These are phyloP conservation scores for Octopus sinensis DNA, from an alignment of 1,140 invertebrate genomes.

Conservation along the genomic window DNA sequence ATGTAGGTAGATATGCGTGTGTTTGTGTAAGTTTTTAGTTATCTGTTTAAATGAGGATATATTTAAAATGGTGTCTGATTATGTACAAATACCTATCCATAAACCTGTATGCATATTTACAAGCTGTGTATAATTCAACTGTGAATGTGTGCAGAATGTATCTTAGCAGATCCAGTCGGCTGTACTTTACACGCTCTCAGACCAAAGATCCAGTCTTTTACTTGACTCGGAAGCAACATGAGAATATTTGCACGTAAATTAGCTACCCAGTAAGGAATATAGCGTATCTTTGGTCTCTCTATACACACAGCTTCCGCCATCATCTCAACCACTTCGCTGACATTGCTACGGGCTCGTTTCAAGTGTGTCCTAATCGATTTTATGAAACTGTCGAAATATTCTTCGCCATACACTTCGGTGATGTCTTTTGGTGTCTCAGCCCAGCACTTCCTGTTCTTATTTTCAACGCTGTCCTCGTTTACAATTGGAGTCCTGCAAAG, in stretches of 20 bases:
- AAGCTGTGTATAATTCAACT: too few species aligned
- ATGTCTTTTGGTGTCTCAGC: constrained; percentile 48
- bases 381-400: constrained; percentile 48
- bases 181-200: background rate
- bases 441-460: constrained; percentile 47
- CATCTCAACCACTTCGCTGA: constrained; percentile 43
- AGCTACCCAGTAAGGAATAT: constrained; percentile 43
- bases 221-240: constrained; percentile 59
- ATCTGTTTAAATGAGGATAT: too few species aligned
- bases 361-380: constrained; percentile 38
- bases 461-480: constrained; percentile 38
- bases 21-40: too few species aligned
- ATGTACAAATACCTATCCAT: too few species aligned
- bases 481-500: constrained; percentile 46
- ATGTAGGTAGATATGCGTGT: too few species aligned
- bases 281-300: constrained; percentile 36
- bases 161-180: too few species aligned
- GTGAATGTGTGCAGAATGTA: too few species aligned
- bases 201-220: constrained; percentile 42
- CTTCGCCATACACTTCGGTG: constrained; percentile 48
- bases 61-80: too few species aligned
- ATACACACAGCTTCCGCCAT: constrained; percentile 46
- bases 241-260: constrained; percentile 38
- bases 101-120: too few species aligned
- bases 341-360: constrained; percentile 42